These are phyloP conservation scores for Thaumatotibia leucotreta DNA, from an alignment of 1,140 invertebrate genomes.

Conservation along the genomic window DNA sequence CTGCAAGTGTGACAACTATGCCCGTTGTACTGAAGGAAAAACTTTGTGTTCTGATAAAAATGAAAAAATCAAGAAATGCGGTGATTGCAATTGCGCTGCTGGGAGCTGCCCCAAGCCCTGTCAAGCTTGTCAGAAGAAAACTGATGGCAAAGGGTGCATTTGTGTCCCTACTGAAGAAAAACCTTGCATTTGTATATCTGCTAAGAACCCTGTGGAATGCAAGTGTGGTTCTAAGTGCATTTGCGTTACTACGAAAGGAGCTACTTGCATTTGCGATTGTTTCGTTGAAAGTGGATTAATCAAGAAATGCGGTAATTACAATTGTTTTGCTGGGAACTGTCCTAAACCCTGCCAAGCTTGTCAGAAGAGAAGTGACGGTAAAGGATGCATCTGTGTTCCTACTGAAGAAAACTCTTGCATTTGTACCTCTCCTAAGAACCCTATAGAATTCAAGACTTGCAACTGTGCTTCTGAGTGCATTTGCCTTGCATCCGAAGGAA, in stretches of 20 bases:
- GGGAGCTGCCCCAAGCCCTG: too few species aligned
- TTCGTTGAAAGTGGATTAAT: not conserved
- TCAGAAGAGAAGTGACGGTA: not conserved
- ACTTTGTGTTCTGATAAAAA: too few species aligned
- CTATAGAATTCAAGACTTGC: slow-evolving; percentile 3
- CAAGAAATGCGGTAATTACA: not conserved
- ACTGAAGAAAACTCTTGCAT: slow-evolving; percentile 9
- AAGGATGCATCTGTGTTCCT: not conserved
- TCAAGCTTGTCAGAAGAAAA: too few species aligned
- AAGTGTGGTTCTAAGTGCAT: slow-evolving; percentile 13
- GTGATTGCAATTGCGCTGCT: too few species aligned
- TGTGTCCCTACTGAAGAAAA: too few species aligned
- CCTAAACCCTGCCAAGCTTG: not conserved
- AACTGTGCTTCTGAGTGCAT: too few species aligned
- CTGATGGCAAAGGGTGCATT: too few species aligned
- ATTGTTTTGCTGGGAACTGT: not conserved
- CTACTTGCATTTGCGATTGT: not conserved
- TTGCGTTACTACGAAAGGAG: not conserved
- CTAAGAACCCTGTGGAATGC: slow-evolving; percentile 10
- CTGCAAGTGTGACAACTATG: too few species aligned
- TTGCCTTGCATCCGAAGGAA: too few species aligned
- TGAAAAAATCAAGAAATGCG: too few species aligned
- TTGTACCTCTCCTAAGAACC: not conserved
- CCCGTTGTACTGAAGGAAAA: too few species aligned
- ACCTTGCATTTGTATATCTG: too few species aligned